Base-by-base conservation (phyloP, 2,888 invertebrate species). In the Pantelozetes paolii region DNA sequence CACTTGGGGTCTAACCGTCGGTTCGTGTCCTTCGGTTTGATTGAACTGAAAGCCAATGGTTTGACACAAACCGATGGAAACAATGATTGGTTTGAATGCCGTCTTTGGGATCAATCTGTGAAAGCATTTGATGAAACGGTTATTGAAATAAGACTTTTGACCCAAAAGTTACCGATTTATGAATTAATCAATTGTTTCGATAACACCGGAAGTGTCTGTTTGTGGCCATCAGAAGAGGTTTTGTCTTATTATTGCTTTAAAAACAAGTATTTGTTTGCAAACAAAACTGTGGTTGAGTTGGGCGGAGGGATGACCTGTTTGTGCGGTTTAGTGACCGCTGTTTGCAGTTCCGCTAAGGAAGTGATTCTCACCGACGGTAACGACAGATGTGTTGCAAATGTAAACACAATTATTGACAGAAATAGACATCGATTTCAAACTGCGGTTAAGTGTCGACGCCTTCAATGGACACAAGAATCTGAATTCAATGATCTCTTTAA, bases 241-340 rank as follows among this genome's bases (percentile, higher is more conserved):
- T 82, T 90, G 70, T 87, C 88, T 2, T 88, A 88, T 78, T 88
- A 89, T 79, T 82, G 82, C 78, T 83, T 90, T 73, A 85, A 87
- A 78, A 88, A 90, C 80, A 82, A 85, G 71, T 80, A 83, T n/a
- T 81, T 86, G 54, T 90, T 90, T 78, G 83, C 85, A n/a, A 85
- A 85, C 76, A 88, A 88, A 81, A 85, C 84, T 80, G 87, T 92
- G 32, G 84, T 90, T 79, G 92, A 92, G 81, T 83, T 92, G 59
- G 92, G 92, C 2, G 91, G 91, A 23, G 92, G 92, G 2, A 91
- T 92, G 89, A 90, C 91, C 26, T 90, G 90, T 78, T 83, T 92
- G 40, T 90, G 90, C 9, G 91, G 91, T 1, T 82, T 92, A 18
- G 86, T 90, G 80, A 45, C 23, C 20, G 50, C 71, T 30, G 84